Conservation (phyloP, 2,113 vertebrate genomes). For the Tragelaphus buxtoni region DNA sequence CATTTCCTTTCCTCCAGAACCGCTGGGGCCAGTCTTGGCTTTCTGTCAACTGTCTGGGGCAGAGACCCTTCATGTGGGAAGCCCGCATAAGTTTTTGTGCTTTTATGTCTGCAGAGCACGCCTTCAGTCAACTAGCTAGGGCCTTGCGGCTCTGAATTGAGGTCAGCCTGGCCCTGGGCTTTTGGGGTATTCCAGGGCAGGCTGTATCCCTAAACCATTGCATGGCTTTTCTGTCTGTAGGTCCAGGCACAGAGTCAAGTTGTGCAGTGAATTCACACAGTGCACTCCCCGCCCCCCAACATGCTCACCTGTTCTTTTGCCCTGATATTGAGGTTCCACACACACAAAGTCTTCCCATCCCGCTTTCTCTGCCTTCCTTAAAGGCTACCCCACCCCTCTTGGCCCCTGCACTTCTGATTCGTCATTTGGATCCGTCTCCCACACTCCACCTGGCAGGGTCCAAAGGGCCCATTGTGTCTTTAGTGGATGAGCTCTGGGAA, state of each 20-base stretch:
- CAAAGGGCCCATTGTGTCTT: background rate
- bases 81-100: accelerated
- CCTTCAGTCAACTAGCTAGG: background rate
- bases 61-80: background rate
- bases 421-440: background rate
- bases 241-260: background rate
- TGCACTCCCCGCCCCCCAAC: too few species aligned
- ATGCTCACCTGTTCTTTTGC: background rate
- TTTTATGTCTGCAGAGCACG: background rate
- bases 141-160: background rate
- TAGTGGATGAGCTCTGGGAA: background rate
- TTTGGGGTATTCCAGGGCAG: background rate
- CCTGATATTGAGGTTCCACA: background rate
- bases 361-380: background rate
- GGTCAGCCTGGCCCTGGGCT: background rate
- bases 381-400: background rate
- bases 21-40: background rate
- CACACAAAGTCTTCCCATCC: background rate
- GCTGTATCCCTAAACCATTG: background rate
- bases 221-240: background rate
- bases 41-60: background rate
- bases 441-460: background rate
- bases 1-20: background rate
- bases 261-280: background rate
- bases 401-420: background rate